phyloP scores from a whole-genome alignment of 2,888 invertebrate genomes.

The Laothoe populi region DNA sequence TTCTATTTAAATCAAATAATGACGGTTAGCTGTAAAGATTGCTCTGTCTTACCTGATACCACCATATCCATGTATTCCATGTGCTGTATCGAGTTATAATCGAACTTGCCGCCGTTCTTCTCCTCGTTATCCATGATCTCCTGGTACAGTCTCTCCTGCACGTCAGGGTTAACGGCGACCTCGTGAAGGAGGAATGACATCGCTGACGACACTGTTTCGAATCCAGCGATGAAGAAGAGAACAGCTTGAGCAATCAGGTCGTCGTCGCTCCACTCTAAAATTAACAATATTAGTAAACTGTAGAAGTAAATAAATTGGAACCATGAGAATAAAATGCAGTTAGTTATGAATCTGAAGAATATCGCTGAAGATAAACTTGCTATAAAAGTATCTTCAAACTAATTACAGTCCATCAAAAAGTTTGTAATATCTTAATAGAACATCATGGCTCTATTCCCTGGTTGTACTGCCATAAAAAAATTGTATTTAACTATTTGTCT shows the following conservation, averaged over 20 bases:
- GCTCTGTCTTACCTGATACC: constrained; percentile 66
- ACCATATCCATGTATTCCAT: constrained; percentile 87
- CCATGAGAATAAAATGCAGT: too few species aligned
- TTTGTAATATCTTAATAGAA: too few species aligned
- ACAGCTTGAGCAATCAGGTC: constrained; percentile 76
- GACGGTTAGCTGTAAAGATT: too few species aligned
- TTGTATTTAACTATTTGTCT: too few species aligned
- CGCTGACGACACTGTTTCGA: constrained; percentile 71
- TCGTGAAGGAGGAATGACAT: constrained; percentile 82
- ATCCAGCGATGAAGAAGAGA: constrained; percentile 82
- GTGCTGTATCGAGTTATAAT: constrained; percentile 74
- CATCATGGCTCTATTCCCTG: too few species aligned
- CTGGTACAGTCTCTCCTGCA: constrained; percentile 78
- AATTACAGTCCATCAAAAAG: too few species aligned
- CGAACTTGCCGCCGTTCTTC: constrained; percentile 64
- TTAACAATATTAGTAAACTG: neutral
- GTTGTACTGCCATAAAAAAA: too few species aligned
- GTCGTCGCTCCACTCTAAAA: constrained; percentile 60
- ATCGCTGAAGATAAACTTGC: too few species aligned
- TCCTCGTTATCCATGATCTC: constrained; percentile 79
- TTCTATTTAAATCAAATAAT: too few species aligned
- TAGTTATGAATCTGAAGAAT: too few species aligned
- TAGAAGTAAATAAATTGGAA: too few species aligned
- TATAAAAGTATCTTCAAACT: too few species aligned
- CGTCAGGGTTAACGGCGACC: constrained; percentile 82